phyloP scores from a whole-genome alignment of 2,113 vertebrate genomes.

The Dicaeum eximium region DNA sequence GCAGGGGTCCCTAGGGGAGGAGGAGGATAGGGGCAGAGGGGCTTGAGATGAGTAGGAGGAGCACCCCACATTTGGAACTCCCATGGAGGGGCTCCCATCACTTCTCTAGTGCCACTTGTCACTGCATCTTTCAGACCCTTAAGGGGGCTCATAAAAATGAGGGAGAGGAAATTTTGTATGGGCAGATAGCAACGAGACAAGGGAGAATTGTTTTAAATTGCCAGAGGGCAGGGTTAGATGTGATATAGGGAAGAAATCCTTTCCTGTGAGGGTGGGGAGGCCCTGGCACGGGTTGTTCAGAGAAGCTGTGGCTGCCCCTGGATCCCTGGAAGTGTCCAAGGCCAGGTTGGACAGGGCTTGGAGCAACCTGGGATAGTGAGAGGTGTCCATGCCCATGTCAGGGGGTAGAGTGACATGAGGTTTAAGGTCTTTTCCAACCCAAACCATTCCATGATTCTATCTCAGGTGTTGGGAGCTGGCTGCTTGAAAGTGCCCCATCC shows the following conservation, averaged over 20 bases:
- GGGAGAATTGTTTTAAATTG: background rate
- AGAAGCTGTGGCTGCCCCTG: background rate
- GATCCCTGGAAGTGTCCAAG: background rate
- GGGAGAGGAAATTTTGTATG: background rate
- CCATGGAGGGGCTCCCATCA: fast-evolving
- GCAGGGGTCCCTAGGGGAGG: background rate
- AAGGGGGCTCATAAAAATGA: background rate
- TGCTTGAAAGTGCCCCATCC: background rate
- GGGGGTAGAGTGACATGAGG: background rate
- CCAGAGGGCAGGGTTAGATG: background rate
- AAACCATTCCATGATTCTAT: background rate
- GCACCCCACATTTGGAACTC: fast-evolving
- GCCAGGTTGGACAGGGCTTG: fast-evolving
- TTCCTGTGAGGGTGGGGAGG: fast-evolving
- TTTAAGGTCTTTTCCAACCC: background rate
- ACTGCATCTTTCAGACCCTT: background rate
- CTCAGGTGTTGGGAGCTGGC: background rate
- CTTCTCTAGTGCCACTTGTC: background rate
- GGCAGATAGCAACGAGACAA: background rate
- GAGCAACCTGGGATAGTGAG: fast-evolving
- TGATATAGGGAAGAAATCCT: background rate
- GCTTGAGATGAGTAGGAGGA: background rate
- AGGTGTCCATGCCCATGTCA: background rate
- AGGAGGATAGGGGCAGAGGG: background rate
- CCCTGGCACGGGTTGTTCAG: background rate